Evolutionary conservation across 2,113 vertebrate species (phyloP).

Genomic region (Solenodon paradoxus): DNA sequence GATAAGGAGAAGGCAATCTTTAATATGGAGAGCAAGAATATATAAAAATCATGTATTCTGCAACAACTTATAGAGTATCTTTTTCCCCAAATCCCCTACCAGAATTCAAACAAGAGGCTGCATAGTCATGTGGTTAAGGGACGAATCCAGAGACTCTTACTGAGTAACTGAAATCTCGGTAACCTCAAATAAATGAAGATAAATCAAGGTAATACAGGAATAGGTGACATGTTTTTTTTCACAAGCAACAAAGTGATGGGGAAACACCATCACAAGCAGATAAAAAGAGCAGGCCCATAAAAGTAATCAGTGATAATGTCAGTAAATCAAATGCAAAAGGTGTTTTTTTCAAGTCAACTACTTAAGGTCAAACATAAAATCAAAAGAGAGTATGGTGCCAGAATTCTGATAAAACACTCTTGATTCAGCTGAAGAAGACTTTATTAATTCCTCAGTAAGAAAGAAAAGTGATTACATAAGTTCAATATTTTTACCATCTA

Average conservation of each 20-base stretch:
- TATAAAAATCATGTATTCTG: not conserved
- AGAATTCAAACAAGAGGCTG: not conserved
- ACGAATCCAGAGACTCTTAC: not conserved
- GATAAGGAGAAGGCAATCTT: not conserved
- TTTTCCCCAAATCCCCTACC: not conserved
- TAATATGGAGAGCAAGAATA: not conserved
- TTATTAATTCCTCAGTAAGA: not conserved
- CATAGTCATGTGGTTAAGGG: not conserved
- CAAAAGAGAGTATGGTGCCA: not conserved
- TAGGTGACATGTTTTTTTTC: not conserved
- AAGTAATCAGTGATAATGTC: not conserved
- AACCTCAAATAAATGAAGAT: not conserved
- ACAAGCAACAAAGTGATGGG: not conserved
- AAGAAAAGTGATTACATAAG: not conserved
- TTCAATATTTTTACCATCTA: not conserved
- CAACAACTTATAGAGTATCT: not conserved
- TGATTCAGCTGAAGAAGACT: not conserved
- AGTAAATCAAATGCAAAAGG: not conserved
- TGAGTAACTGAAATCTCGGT: not conserved
- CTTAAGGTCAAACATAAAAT: not conserved
- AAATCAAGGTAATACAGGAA: not conserved
- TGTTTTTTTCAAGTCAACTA: not conserved
- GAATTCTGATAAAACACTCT: not conserved
- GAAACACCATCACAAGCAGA: not conserved
- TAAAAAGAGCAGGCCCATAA: not conserved